Evolutionary conservation across 2,113 vertebrate species (phyloP).

Genomic region (Laticauda colubrina): DNA sequence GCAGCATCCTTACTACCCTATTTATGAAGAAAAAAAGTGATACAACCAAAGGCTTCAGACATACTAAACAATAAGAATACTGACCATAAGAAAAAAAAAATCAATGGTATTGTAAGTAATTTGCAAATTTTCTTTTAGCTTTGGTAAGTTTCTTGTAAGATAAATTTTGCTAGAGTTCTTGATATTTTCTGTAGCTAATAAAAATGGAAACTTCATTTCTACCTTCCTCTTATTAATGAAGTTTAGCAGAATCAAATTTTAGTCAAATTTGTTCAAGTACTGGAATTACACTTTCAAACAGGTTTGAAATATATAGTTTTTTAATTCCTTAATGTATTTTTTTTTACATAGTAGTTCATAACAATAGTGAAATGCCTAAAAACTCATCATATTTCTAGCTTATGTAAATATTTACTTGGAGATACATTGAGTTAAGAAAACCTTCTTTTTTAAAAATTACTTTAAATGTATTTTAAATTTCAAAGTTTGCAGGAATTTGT

Average conservation of each 20-base stretch:
- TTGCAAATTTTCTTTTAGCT: neutral
- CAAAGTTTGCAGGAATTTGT: too few relatives aligned
- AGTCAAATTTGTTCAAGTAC: conserved; percentile 5
- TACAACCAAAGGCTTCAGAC: conserved; percentile 20
- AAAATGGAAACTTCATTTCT: neutral
- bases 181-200: neutral
- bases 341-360: neutral
- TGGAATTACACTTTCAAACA: conserved; percentile 20
- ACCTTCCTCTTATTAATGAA: neutral
- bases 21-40: conserved; percentile 33
- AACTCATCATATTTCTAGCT: neutral
- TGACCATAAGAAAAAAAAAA: conserved; percentile 10
- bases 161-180: neutral
- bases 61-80: conserved; percentile 30
- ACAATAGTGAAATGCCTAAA: neutral
- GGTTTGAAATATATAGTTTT: neutral
- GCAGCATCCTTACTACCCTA: neutral
- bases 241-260: neutral
- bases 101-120: conserved; percentile 53
- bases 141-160: neutral
- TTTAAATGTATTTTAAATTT: neutral
- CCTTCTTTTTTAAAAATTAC: neutral
- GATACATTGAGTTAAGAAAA: neutral
- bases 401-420: neutral
- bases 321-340: neutral